Base-by-base conservation (phyloP, 2,888 invertebrate species). In the Xanthia icteritia region DNA sequence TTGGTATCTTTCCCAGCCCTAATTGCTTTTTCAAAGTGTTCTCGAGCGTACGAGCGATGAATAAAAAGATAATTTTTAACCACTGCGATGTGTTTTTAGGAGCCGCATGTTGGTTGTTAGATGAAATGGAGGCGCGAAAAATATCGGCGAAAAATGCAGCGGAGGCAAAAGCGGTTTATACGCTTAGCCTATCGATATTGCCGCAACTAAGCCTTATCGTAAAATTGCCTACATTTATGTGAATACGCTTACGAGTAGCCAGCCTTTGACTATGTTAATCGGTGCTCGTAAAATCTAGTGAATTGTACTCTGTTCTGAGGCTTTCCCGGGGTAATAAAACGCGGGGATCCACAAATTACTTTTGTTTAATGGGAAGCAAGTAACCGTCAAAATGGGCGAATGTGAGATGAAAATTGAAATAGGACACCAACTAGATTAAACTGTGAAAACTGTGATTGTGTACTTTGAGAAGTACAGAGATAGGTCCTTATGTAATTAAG, bases 211-310 rank as follows among this genome's bases (percentile, higher is more conserved):
- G 58, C 54, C 42, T 64, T 67, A 73, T 72, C 77, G 65, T 76
- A 72, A 85, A 85, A 86, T 65, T 74, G 74, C 79, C 71, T 69
- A 82, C 71, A 67, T 78, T 79, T 76, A 84, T 73, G 77, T 60
- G 70, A 31, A 73, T 72, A 83, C 64, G 71, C 64, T 84, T 54
- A 67, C 77, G 58, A 73, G 61, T 76, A 72, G 61, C 71, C 61
- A 66, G n/a, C 58, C 66, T 85, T 77, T 69, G 79, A 63, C 73
- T 80, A 80, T 80, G 82, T 73, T 84, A 88, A 82, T 77, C 54
- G 58, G 15, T n/a, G 65, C 63, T 82, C 84, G 73, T 87, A 82
- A 87, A 87, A 82, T 84, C 79, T 65, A 74, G 73, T 82, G 73
- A 82, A 86, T 77, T 84, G 77, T 88, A 42, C 67, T 71, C 65